These are phyloP conservation scores for Hipposideros armiger DNA, from an alignment of 2,113 vertebrate species.

Conservation along the genomic window DNA sequence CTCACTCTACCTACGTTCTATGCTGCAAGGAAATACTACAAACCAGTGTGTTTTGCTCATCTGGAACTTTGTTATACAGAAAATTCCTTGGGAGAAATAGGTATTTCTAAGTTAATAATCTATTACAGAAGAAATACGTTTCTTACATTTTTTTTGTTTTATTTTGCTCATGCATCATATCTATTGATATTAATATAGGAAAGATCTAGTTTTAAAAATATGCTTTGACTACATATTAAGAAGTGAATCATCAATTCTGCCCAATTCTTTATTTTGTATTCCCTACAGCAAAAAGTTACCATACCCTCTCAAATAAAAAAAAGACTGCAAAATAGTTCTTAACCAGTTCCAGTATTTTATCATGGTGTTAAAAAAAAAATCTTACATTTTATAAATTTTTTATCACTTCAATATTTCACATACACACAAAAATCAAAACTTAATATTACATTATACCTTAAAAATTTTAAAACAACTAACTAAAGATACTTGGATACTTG, in stretches of 20 bases:
- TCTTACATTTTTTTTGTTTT: conserved; percentile 3
- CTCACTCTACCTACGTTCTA: background rate
- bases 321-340: conserved; percentile 22
- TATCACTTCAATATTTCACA: conserved; percentile 15
- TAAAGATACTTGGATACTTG: conserved; percentile 7
- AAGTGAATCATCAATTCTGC: background rate
- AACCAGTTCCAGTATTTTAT: background rate
- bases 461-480: conserved; percentile 46
- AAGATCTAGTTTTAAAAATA: conserved; percentile 46
- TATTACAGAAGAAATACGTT: background rate
- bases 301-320: background rate
- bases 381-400: background rate
- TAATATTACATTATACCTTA: background rate
- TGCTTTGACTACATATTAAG: conserved; percentile 20
- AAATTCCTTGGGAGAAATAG: conserved; percentile 40
- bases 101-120: conserved; percentile 32
- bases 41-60: conserved; percentile 40
- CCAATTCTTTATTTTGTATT: conserved; percentile 48
- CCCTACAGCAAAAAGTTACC: background rate
- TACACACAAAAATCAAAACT: conserved; percentile 29
- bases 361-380: conserved; percentile 9
- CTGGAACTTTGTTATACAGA: background rate
- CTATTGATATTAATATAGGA: conserved; percentile 26
- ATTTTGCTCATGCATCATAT: conserved; percentile 28
- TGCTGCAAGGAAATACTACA: background rate